A percentile compares a stretch with the other conserved stretches of the same genome.
phyloP scores from a whole-genome alignment of 2,888 invertebrate genomes.

The Pyrrhosoma nymphula region DNA sequence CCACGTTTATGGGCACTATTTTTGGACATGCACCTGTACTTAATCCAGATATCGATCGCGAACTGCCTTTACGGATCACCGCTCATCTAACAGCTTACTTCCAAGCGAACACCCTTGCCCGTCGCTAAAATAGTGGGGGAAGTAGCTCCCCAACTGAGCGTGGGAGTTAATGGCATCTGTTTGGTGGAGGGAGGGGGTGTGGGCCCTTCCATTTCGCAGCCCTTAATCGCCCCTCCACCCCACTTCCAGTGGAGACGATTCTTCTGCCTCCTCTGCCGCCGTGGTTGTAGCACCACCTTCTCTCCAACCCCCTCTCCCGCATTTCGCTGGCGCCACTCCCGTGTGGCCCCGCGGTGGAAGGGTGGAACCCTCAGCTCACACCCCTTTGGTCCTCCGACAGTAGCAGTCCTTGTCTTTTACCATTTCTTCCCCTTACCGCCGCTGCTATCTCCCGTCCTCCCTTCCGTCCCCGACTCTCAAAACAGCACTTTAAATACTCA shows the following conservation, averaged over 20 bases:
- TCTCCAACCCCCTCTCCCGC: too few relatives aligned
- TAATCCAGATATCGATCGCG: too few relatives aligned
- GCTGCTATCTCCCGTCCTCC: not conserved
- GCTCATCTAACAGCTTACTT: too few relatives aligned
- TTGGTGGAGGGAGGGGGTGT: not conserved
- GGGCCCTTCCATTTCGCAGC: not conserved
- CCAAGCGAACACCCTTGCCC: too few relatives aligned
- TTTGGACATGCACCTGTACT: too few relatives aligned
- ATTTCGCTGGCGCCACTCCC: not conserved
- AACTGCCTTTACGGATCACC: too few relatives aligned
- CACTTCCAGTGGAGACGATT: not conserved
- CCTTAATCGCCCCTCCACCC: not conserved
- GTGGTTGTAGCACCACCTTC: not conserved
- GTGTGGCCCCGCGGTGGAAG: not conserved
- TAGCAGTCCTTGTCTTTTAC: not conserved
- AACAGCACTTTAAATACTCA: not conserved
- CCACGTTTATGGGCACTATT: too few relatives aligned
- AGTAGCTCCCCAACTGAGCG: not conserved
- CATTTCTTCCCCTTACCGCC: not conserved
- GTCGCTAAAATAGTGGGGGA: too few relatives aligned
- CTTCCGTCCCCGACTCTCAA: not conserved
- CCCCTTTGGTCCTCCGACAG: not conserved
- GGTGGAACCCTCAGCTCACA: not conserved
- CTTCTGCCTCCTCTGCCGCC: not conserved
- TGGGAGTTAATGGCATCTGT: not conserved